Evolutionary conservation across 2,888 invertebrate genomes (phyloP), one percentile per base, ranked within the genome.

Genomic region (Erannis defoliaria): DNA sequence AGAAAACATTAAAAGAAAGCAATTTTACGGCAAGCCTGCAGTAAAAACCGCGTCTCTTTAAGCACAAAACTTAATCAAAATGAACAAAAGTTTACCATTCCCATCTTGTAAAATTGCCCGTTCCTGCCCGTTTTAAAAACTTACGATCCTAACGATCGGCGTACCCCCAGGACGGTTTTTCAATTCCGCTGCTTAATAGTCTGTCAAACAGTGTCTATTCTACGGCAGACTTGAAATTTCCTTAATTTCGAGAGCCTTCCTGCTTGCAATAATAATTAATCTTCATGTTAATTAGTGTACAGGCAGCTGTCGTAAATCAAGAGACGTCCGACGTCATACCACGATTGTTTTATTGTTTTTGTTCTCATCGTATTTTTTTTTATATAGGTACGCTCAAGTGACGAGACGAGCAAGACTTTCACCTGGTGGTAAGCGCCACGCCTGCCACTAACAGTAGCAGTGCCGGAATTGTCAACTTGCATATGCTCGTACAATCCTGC

Each of bases 261-360:
- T 78, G 77, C 78, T 81, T 81, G 83, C 81, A 87, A 84, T 85
- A 85, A 85, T 88, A 88, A 90, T 89, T 89, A 89, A 89, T 89
- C 86, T 85, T 75, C 71, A 67, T 79, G 84, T 88, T 90, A 89
- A 89, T 90, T 89, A 88, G 84, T 77, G 81, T 77, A 78, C 82
- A 80, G 74, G 78, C 80, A 77, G 75, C 76, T 74, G 71, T 67
- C 80, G 77, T 85, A 84, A 85, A 86, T 85, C 81, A 83, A 77
- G 77, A 6, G 55, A 40, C 46, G 56, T 48, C 69, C 58, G 68
- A 73, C 70, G 68, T 72, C 74, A 72, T 70, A 69, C 57, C 69
- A 67, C 74, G 74, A 80, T 78, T 80, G 76, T 78, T 73, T 74
- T 67, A 62, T 55, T 66, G 67, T 68, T 71, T 68, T 66, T 70